These are phyloP conservation scores for Chondrosia reniformis DNA, from an alignment of 37 sponge, comb jelly and placozoan species.

Conservation along the genomic window DNA sequence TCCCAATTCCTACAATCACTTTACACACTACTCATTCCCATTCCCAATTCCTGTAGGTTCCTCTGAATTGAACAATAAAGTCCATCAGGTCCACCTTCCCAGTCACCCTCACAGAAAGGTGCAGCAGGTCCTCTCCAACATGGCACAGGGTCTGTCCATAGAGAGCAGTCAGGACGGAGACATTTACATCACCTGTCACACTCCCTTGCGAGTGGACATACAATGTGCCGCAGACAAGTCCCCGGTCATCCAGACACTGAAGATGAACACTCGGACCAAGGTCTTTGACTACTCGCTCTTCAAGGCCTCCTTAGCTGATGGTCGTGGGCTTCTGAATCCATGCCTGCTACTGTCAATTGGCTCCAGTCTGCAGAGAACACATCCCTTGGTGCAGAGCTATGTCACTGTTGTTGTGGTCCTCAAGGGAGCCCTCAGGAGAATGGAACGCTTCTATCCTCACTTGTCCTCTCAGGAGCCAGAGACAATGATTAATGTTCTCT, in stretches of 20 bases:
- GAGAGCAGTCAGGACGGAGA: constrained; percentile 32
- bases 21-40: neutral
- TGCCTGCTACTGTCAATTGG: constrained; percentile 68
- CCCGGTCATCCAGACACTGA: neutral
- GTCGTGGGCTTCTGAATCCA: constrained; percentile 44
- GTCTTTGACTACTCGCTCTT: constrained; percentile 62
- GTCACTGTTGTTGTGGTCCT: constrained; percentile 8
- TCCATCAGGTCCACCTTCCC: neutral
- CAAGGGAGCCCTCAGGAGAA: neutral
- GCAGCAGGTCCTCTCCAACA: constrained; percentile 34
- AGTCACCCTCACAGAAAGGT: constrained; percentile 39
- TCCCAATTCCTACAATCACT: neutral
- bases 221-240: constrained; percentile 1
- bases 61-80: neutral
- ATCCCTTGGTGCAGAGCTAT: neutral
- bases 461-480: neutral
- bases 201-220: constrained; percentile 27
- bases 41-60: neutral
- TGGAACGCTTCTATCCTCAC: neutral
- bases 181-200: constrained; percentile 38
- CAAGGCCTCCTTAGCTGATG: neutral
- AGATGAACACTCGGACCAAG: constrained; percentile 30
- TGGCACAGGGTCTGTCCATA: constrained; percentile 48
- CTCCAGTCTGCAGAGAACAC: constrained; percentile 26
- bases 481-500: too few species aligned